Conservation (phyloP, 2,113 vertebrate species). For the Elephas maximus region DNA sequence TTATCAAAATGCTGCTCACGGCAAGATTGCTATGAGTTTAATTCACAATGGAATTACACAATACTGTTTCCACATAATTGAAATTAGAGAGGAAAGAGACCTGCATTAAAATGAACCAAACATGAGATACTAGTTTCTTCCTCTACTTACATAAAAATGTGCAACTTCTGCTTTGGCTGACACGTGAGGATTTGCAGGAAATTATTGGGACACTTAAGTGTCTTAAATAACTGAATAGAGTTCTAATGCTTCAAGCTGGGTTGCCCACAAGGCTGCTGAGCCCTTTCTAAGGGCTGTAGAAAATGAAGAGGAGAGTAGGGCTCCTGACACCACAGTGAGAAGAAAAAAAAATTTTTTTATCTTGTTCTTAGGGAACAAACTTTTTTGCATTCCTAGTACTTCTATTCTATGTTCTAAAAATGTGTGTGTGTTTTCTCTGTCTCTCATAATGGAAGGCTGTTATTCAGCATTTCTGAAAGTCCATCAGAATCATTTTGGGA, state of each 20-base stretch:
- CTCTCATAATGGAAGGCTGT: background rate
- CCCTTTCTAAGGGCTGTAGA: conserved; percentile 36
- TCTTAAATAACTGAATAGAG: background rate
- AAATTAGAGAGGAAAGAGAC: conserved; percentile 75
- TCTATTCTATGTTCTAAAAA: background rate
- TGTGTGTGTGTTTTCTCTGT: background rate
- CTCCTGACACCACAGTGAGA: background rate
- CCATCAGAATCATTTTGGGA: background rate
- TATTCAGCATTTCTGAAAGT: background rate
- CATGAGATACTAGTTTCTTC: background rate
- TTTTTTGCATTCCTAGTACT: background rate
- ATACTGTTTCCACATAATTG: conserved; percentile 81
- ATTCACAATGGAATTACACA: conserved; percentile 78
- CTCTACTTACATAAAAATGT: background rate
- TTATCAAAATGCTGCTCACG: conserved; percentile 84
- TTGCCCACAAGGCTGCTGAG: background rate
- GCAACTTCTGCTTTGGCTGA: background rate
- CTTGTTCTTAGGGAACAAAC: background rate
- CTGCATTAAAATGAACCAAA: background rate
- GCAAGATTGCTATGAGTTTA: conserved; percentile 71
- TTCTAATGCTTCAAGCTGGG: background rate
- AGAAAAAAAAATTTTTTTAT: conserved; percentile 47
- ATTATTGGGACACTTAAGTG: background rate
- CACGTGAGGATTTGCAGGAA: conserved; percentile 17
- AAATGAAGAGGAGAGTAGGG: conserved; percentile 43